Conservation (phyloP, 2,797 vertebrate species). For the Echeneis naucrates region DNA sequence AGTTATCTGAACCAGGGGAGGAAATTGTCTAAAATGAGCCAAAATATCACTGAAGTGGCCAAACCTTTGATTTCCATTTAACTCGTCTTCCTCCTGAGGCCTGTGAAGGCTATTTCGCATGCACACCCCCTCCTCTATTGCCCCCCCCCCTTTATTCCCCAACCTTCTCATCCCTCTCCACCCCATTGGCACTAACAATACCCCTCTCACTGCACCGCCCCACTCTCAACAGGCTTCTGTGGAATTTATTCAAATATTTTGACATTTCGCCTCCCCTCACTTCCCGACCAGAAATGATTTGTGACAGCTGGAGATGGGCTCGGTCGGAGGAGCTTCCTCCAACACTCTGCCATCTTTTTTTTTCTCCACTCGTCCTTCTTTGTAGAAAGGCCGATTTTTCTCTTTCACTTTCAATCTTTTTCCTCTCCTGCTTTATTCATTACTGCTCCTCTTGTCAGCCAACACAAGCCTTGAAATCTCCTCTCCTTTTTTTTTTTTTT, state of each 20-base stretch:
- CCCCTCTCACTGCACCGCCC: slow-evolving; percentile 68
- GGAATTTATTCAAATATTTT: slow-evolving; percentile 99
- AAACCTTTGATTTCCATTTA: slow-evolving; percentile 70
- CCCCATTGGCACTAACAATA: slow-evolving; percentile 79
- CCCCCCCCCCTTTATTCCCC: slow-evolving; percentile 55
- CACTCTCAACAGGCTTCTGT: slow-evolving; percentile 85
- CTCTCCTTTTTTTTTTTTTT: slow-evolving; percentile 36
- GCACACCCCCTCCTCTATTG: slow-evolving; percentile 39
- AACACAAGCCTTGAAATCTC: slow-evolving; percentile 64
- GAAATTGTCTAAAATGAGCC: slow-evolving; percentile 53
- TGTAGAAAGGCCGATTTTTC: slow-evolving; percentile 76
- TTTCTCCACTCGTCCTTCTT: slow-evolving; percentile 56
- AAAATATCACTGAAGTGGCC: slow-evolving; percentile 49
- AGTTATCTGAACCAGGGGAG: slow-evolving; percentile 26
- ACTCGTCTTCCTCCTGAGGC: slow-evolving; percentile 58
- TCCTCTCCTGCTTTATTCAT: slow-evolving; percentile 60
- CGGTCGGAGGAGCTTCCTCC: slow-evolving; percentile 80
- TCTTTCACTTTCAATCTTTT: slow-evolving; percentile 56
- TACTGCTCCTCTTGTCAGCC: slow-evolving; percentile 74
- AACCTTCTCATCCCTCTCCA: slow-evolving; percentile 73
- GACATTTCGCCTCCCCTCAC: slow-evolving; percentile 99
- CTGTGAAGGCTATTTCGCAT: slow-evolving; percentile 70
- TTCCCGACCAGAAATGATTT: slow-evolving; percentile 99
- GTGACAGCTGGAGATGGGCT: slow-evolving; percentile 95
- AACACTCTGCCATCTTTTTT: slow-evolving; percentile 65